Conservation (phyloP, 53 echinoderm and acorn worm genomes). For the Echinarachnius parma region DNA sequence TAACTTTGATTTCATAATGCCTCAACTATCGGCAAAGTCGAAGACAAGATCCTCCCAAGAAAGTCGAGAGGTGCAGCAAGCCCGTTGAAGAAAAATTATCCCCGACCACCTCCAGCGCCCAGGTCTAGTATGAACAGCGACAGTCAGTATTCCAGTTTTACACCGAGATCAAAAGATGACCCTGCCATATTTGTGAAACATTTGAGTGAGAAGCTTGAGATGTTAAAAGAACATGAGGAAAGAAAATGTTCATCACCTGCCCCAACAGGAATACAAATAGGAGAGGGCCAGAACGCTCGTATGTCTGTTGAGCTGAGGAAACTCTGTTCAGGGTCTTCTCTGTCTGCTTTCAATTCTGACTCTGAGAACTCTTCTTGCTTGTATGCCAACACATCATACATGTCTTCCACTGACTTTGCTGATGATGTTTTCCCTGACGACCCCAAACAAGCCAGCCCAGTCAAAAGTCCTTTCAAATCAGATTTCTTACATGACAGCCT, state of each 20-base stretch:
- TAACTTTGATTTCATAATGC: no score
- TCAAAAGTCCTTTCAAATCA: not conserved
- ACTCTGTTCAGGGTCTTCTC: conserved; percentile 18
- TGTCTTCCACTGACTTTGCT: conserved; percentile 22
- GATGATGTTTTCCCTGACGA: conserved; percentile 18
- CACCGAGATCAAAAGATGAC: no score
- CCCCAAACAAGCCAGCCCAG: not conserved
- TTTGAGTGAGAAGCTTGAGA: no score
- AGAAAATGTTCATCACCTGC: not conserved
- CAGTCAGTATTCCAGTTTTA: no score
- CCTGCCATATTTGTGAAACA: no score
- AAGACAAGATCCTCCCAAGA: not conserved
- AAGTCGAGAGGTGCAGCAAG: not conserved
- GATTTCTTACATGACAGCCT: no score
- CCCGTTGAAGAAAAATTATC: not conserved
- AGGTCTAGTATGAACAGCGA: no score
- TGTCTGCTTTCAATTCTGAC: conserved; percentile 13
- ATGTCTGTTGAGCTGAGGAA: conserved; percentile 21
- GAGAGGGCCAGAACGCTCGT: not conserved
- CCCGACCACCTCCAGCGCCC: not conserved
- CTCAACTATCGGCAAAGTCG: no score
- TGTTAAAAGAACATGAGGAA: no score
- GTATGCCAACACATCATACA: conserved; percentile 14
- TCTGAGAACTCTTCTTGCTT: conserved; percentile 27
- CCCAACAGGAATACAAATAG: no score